Evolutionary conservation across 2,113 vertebrate genomes (phyloP).

Genomic region (Indicator indicator): DNA sequence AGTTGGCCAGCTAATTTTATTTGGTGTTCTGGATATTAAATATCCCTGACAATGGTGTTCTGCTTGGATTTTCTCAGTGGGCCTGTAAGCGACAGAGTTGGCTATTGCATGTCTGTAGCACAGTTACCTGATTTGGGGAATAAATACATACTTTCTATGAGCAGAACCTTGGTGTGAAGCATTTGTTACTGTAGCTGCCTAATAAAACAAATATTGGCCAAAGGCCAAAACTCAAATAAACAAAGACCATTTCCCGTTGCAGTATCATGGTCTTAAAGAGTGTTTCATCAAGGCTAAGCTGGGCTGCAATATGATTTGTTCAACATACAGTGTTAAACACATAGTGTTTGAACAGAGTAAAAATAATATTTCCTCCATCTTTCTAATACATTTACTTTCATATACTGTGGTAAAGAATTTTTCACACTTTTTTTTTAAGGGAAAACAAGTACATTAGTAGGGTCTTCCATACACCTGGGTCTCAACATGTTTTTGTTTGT

Average conservation of each 20-base stretch:
- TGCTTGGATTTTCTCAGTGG: background rate
- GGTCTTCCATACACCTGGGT: background rate
- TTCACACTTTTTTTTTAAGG: background rate
- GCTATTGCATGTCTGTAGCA: background rate
- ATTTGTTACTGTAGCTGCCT: background rate
- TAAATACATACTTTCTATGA: background rate
- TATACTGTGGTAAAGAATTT: background rate
- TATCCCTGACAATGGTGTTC: background rate
- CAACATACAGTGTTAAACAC: background rate
- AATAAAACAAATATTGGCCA: background rate
- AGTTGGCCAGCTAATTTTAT: background rate
- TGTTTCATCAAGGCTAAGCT: background rate
- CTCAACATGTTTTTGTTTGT: rapidly evolving
- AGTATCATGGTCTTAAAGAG: background rate
- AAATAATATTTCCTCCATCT: background rate
- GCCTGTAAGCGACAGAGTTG: background rate
- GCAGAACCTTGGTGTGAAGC: background rate
- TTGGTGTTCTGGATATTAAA: background rate
- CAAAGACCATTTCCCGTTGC: background rate
- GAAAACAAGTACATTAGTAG: background rate
- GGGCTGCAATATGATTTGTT: background rate
- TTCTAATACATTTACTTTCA: background rate
- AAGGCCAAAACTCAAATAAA: background rate
- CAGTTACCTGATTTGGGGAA: background rate
- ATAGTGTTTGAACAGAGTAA: background rate